These are phyloP conservation scores for Ursus arctos DNA, from an alignment of 2,113 vertebrate species.

Conservation along the genomic window DNA sequence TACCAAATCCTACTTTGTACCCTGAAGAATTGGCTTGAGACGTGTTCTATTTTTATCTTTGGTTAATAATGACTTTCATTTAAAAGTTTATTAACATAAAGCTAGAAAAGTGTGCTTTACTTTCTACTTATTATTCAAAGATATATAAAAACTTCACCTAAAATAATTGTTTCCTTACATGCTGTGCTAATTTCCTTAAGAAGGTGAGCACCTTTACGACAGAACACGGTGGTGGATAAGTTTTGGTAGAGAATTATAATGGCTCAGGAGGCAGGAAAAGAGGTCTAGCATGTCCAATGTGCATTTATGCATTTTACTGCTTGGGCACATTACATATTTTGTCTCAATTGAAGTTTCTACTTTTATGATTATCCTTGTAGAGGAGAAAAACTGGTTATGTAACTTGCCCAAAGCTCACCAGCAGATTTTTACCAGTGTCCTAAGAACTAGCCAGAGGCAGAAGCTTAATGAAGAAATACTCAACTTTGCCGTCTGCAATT, in stretches of 20 bases:
- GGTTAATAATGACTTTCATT: slow-evolving; percentile 68
- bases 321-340: slow-evolving; percentile 55
- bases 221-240: slow-evolving; percentile 56
- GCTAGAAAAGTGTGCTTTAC: slow-evolving; percentile 53
- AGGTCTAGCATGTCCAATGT: slow-evolving; percentile 23
- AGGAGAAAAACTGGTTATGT: neutral
- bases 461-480: slow-evolving; percentile 50
- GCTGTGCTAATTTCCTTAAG: slow-evolving; percentile 70
- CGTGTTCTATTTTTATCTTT: slow-evolving; percentile 54
- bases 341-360: slow-evolving; percentile 53
- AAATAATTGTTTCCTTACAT: slow-evolving; percentile 74
- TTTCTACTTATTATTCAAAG: slow-evolving; percentile 73
- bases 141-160: slow-evolving; percentile 78
- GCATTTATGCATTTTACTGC: slow-evolving; percentile 57
- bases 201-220: slow-evolving; percentile 54
- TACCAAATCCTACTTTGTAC: neutral
- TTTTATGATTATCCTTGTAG: neutral
- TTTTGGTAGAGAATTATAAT: slow-evolving; percentile 31
- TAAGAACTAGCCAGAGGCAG: neutral
- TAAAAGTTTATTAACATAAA: slow-evolving; percentile 64
- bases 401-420: neutral
- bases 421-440: neutral
- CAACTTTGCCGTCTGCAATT: neutral
- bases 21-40: slow-evolving; percentile 26
- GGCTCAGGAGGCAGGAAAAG: slow-evolving; percentile 61